Base-by-base conservation (phyloP, 2,888 invertebrate species). In the Nemotelus pantherinus region DNA sequence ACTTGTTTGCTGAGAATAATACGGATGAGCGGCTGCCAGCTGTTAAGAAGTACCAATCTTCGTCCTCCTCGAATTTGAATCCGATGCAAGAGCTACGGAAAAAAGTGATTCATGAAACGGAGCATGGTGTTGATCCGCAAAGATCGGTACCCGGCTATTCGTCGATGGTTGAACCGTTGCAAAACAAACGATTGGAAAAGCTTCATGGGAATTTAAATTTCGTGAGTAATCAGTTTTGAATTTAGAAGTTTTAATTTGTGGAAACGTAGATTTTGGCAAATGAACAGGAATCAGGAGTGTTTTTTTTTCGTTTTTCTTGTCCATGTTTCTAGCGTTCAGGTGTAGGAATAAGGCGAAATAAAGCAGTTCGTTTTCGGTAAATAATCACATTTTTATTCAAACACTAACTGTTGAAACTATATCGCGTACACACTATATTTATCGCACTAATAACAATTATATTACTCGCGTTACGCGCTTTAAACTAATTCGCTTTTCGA, bases 51-150 rank as follows among this genome's bases (percentile, higher is more conserved):
- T 76, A 50, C 44, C 44, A 64, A 25, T 64, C 76, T n/a, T 64
- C 63, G 45, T 75, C 75, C 44, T 77, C 77, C 39, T 72, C 78
- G 10, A 80, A 72, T 53, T 77, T 72, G 65, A 78, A 78, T 64
- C 71, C 80, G 1, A 63, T 80, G 60, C 75, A 60, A 43, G 65
- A 63, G 25, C 25, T 80, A 9, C 55, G 77, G n/a, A 77, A 78
- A 63, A 77, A 63, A 25, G 44, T 78, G 6, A 39, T 77, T 48
- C 78, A 77, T 50, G 68, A 75, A 50, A 63, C 39, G 5, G 63
- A 63, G 39, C 78, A 80, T 53, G 77, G 80, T 58, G 80, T 77
- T 63, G 80, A 80, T 63, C 80, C 78, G 57, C 45, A 75, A 55
- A 77, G 77, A 64, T 71, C 58, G 57, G 63, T n/a, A 25, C 64